A percentile compares a stretch with the other conserved stretches of the same genome.
phyloP scores from a whole-genome alignment of 2,797 vertebrate species.

The Hydrophis major region DNA sequence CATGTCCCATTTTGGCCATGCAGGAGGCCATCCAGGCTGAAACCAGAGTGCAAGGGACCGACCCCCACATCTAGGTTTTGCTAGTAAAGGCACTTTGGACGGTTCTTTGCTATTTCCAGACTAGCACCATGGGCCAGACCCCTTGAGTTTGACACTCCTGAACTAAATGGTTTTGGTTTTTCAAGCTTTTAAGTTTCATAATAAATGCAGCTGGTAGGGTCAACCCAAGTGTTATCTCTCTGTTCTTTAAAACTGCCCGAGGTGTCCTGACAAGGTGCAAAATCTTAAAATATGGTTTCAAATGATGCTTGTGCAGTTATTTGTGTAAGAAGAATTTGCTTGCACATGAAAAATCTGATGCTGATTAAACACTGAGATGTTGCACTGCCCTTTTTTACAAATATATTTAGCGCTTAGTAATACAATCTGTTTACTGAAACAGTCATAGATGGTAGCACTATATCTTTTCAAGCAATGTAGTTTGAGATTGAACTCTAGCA shows the following conservation, averaged over 20 bases:
- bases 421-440: conserved; percentile 25
- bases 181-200: background rate
- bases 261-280: background rate
- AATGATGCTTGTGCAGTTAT: conserved; percentile 28
- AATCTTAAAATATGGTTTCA: conserved; percentile 41
- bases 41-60: accelerated
- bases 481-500: conserved; percentile 1
- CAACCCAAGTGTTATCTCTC: background rate
- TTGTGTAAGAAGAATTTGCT: conserved; percentile 43
- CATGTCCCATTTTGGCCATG: too few species aligned
- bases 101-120: too few species aligned
- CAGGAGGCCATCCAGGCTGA: too few species aligned
- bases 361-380: conserved; percentile 24
- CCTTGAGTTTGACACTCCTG: too few species aligned
- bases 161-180: background rate
- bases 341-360: conserved; percentile 15
- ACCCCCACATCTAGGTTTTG: too few species aligned
- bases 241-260: background rate
- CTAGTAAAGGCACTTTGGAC: too few species aligned
- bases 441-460: background rate
- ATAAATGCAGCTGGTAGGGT: background rate
- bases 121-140: too few species aligned
- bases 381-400: conserved; percentile 24
- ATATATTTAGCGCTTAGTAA: conserved; percentile 40
- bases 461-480: background rate